phyloP scores from a whole-genome alignment of 2,888 invertebrate genomes.

The Empis livida region DNA sequence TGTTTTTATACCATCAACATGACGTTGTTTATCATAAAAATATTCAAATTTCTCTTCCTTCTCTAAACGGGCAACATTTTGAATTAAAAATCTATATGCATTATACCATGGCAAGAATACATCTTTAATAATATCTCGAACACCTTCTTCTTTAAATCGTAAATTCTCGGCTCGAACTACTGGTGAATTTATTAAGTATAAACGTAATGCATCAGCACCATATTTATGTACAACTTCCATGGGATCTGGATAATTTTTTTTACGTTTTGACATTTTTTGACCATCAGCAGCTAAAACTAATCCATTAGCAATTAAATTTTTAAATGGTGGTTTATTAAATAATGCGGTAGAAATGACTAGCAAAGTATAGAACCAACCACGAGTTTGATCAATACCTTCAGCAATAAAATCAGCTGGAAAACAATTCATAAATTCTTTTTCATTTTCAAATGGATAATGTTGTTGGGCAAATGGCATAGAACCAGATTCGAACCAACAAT shows the following conservation, averaged over 20 bases:
- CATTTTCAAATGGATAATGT: conserved; percentile 92
- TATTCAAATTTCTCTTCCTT: conserved; percentile 49
- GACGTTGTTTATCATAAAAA: conserved; percentile 41
- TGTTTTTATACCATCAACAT: conserved; percentile 21
- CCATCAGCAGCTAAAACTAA: conserved; percentile 93
- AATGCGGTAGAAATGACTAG: conserved; percentile 91
- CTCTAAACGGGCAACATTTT: conserved; percentile 76
- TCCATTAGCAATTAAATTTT: conserved; percentile 94
- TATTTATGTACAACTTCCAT: conserved; percentile 79
- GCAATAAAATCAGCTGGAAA: conserved; percentile 99
- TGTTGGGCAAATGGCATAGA: conserved; percentile 98
- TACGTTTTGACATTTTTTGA: conserved; percentile 98
- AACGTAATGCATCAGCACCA: conserved; percentile 90
- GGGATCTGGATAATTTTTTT: conserved; percentile 98
- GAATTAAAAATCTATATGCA: conserved; percentile 83
- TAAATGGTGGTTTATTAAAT: conserved; percentile 93
- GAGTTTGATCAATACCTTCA: conserved; percentile 97
- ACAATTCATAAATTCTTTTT: conserved; percentile 71
- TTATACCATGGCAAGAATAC: conserved; percentile 97
- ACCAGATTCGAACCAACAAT: conserved; percentile 99
- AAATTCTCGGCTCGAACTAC: conserved; percentile 95
- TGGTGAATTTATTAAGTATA: conserved; percentile 96
- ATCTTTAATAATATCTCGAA: conserved; percentile 90
- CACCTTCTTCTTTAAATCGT: conserved; percentile 94
- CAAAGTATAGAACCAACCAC: conserved; percentile 99